phyloP scores from a whole-genome alignment of 2,113 vertebrate genomes.

The Myiozetetes cayanensis region DNA sequence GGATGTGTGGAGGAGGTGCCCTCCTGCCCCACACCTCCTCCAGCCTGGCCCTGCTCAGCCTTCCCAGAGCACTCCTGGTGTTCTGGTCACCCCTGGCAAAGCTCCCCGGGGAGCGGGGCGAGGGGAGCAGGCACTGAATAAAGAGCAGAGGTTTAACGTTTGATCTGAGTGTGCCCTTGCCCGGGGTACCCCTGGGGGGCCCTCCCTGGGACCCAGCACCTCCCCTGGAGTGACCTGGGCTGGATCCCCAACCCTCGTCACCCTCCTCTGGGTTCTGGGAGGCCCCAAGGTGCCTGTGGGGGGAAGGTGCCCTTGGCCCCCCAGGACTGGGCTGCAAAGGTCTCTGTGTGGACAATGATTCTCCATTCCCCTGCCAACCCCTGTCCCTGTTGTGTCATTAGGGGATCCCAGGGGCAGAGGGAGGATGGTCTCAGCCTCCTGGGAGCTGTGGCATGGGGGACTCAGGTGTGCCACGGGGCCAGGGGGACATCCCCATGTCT shows the following conservation, averaged over 20 bases:
- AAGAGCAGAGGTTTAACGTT: constrained; percentile 73
- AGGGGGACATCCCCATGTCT: rapidly evolving
- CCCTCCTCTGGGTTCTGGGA: rapidly evolving
- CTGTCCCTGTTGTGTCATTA: neutral
- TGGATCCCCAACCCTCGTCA: rapidly evolving
- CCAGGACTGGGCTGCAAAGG: rapidly evolving
- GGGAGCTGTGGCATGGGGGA: rapidly evolving
- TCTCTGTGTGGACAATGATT: rapidly evolving
- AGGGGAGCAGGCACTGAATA: constrained; percentile 43
- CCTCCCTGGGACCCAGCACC: neutral
- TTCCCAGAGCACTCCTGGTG: neutral
- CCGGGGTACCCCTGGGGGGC: neutral
- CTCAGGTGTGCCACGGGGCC: rapidly evolving
- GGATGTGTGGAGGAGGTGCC: neutral
- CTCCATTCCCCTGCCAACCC: rapidly evolving
- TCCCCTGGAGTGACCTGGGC: neutral
- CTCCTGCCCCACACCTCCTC: neutral
- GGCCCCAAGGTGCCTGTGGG: neutral
- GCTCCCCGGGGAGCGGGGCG: neutral
- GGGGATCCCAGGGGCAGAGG: neutral
- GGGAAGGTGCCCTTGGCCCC: neutral
- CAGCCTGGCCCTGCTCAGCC: neutral
- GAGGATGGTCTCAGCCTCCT: neutral
- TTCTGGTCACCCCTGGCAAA: neutral
- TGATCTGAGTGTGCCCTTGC: neutral